These are phyloP conservation scores for Lepidocolaptes lacrymiger DNA, from an alignment of 2,797 vertebrate genomes.

Conservation along the genomic window DNA sequence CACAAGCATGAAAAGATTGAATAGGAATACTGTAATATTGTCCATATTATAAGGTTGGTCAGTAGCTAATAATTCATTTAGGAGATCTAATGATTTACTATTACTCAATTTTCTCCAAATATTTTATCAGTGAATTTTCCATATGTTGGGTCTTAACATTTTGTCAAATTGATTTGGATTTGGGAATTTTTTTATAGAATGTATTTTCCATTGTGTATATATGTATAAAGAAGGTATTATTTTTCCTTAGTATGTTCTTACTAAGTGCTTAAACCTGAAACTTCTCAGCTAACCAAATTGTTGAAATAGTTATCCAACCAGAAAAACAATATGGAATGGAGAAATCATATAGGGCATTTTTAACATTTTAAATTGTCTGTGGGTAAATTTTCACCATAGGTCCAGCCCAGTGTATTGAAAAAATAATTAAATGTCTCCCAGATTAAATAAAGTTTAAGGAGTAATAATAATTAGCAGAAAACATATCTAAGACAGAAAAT, in stretches of 20 bases:
- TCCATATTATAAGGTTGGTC: background rate
- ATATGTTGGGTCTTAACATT: background rate
- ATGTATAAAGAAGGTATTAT: background rate
- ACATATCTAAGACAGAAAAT: background rate
- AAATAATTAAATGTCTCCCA: background rate
- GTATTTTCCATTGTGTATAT: background rate
- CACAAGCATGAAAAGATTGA: background rate
- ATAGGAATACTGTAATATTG: background rate
- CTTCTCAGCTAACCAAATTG: background rate
- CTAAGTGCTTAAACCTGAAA: background rate
- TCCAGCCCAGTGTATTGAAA: background rate
- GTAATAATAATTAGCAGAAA: conserved; percentile 10
- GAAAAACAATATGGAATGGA: background rate
- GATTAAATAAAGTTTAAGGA: conserved; percentile 10
- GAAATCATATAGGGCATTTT: background rate
- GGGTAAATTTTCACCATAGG: background rate
- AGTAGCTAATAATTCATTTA: background rate
- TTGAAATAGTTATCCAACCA: background rate
- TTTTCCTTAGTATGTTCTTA: background rate
- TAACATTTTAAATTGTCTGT: background rate
- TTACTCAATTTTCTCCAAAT: background rate
- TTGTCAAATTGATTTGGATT: background rate
- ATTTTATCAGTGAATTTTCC: background rate
- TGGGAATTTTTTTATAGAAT: background rate
- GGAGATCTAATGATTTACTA: background rate